Evolutionary conservation across 1,140 invertebrate species (phyloP).

Genomic region (Hyposmocoma kahamanoa): DNA sequence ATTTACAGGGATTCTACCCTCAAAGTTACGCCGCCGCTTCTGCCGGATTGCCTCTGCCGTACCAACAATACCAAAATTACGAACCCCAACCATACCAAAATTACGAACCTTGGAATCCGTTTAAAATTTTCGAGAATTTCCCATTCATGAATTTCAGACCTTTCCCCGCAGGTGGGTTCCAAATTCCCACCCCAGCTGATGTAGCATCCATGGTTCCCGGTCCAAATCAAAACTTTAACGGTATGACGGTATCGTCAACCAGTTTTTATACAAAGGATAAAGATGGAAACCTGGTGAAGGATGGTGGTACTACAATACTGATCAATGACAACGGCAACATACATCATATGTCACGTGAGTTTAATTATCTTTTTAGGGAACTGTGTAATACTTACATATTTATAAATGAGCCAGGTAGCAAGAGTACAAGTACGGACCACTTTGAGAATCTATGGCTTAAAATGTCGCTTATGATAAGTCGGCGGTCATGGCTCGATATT

Average conservation of each 20-base stretch:
- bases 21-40: neutral
- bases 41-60: neutral
- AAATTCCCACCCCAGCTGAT: slow-evolving; percentile 13
- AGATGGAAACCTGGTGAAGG: slow-evolving; percentile 26
- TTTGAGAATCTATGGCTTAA: too few species aligned
- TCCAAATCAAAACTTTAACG: slow-evolving; percentile 21
- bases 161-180: slow-evolving; percentile 3
- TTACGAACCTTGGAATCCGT: neutral
- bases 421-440: too few species aligned
- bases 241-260: slow-evolving; percentile 22
- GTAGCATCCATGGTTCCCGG: slow-evolving; percentile 13
- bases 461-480: too few species aligned
- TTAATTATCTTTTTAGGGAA: too few species aligned
- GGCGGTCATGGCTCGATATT: too few species aligned
- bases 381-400: too few species aligned
- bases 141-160: neutral
- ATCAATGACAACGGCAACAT: slow-evolving; percentile 34
- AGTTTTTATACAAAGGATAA: slow-evolving; percentile 15
- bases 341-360: too few species aligned
- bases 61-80: neutral
- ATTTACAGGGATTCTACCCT: too few species aligned
- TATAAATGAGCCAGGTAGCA: too few species aligned
- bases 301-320: slow-evolving; percentile 27
- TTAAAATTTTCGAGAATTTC: too few species aligned
- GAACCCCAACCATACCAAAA: neutral